Evolutionary conservation across 64 coral and sea anemone genomes (phyloP).

Genomic region (Acropora yongei): DNA sequence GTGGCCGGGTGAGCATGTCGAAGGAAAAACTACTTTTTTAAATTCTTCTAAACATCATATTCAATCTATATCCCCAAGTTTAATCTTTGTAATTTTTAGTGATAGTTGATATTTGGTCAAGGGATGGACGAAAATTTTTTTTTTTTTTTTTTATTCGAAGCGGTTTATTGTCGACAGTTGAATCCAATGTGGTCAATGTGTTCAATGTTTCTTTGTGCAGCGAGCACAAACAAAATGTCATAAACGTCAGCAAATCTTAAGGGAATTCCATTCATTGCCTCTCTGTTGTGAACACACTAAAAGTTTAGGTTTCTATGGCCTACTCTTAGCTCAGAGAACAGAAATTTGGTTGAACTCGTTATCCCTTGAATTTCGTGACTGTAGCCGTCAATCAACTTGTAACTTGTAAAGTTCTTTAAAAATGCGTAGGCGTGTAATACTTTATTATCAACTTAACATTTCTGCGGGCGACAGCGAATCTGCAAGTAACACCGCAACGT

Average conservation of each 20-base stretch:
- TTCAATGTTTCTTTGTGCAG: neutral
- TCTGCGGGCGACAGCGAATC: neutral
- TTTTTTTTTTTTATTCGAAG: neutral
- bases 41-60: neutral
- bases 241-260: neutral
- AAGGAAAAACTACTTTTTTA: slow-evolving; percentile 40
- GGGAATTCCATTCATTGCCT: too few relatives aligned
- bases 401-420: neutral
- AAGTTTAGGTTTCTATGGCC: too few relatives aligned
- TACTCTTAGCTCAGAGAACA: too few relatives aligned
- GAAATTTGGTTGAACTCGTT: neutral
- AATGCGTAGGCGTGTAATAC: slow-evolving; percentile 9
- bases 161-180: neutral
- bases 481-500: slow-evolving; percentile 6
- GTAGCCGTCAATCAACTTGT: neutral
- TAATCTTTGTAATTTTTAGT: neutral
- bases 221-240: neutral
- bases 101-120: neutral
- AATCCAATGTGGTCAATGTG: slow-evolving; percentile 14
- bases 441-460: neutral
- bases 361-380: neutral
- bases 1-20: neutral
- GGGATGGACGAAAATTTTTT: neutral
- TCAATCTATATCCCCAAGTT: neutral
- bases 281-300: neutral